A percentile compares a stretch with the other conserved stretches of the same genome.
Conservation (phyloP, 2,888 invertebrate species). For the Leucozona laternaria region DNA sequence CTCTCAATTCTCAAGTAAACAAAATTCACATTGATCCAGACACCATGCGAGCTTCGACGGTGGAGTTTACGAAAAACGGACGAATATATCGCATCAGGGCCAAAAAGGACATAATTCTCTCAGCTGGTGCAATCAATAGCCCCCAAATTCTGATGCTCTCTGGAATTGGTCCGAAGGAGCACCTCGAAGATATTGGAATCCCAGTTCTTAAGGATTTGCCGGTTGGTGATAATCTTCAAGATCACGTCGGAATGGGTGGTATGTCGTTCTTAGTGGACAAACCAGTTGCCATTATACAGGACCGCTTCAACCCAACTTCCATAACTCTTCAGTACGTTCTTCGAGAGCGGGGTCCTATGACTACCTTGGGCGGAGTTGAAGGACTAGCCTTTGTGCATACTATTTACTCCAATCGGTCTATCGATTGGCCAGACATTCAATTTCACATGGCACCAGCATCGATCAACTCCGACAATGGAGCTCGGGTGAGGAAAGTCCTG, state of each 20-base stretch:
- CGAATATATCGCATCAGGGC: constrained; percentile 89
- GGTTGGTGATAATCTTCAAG: constrained; percentile 93
- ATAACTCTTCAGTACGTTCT: constrained; percentile 92
- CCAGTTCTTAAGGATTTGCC: constrained; percentile 90
- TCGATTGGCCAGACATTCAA: constrained; percentile 94
- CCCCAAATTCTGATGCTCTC: constrained; percentile 97
- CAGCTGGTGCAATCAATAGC: constrained; percentile 95
- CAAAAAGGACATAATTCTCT: constrained; percentile 92
- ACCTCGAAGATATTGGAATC: constrained; percentile 89
- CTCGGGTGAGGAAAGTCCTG: constrained; percentile 90
- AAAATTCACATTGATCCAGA: constrained; percentile 89
- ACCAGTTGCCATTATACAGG: constrained; percentile 92
- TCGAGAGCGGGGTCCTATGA: constrained; percentile 93
- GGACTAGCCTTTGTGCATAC: constrained; percentile 95
- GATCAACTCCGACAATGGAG: constrained; percentile 91
- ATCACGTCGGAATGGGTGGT: constrained; percentile 94
- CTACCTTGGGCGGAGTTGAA: constrained; percentile 93
- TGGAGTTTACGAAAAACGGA: constrained; percentile 91
- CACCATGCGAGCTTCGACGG: constrained; percentile 90
- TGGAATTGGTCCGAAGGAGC: constrained; percentile 90
- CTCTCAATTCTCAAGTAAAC: constrained; percentile 91
- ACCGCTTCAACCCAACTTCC: constrained; percentile 90
- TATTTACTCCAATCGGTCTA: constrained; percentile 90
- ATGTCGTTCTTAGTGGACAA: constrained; percentile 88
- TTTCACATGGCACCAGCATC: constrained; percentile 97